Evolutionary conservation across 1,140 invertebrate species (phyloP).

Genomic region (Tetragnatha versicolor): DNA sequence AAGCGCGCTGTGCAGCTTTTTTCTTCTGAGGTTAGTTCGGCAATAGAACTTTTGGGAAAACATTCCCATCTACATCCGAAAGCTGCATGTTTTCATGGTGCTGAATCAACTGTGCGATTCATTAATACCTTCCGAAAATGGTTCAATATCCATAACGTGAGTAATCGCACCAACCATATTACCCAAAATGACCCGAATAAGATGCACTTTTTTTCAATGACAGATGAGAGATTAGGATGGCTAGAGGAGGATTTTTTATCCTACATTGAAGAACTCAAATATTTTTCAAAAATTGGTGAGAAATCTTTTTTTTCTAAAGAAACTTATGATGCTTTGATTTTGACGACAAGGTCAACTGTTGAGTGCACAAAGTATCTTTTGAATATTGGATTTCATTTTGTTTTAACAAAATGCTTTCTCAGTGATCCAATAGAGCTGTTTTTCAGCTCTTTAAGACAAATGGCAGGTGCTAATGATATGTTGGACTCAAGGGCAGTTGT

Average conservation of each 20-base stretch:
- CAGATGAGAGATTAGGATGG: no score
- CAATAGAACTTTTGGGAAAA: not conserved
- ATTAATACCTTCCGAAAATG: no score
- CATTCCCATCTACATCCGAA: no score
- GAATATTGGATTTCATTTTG: not conserved
- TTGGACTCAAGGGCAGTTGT: no score
- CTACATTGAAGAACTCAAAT: no score
- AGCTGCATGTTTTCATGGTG: not conserved
- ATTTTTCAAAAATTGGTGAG: no score
- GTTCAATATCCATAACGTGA: no score
- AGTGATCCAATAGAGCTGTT: not conserved
- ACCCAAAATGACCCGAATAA: no score
- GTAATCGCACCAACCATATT: no score
- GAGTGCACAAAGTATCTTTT: not conserved
- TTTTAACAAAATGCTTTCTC: not conserved
- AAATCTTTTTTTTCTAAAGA: not conserved
- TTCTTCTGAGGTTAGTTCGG: not conserved
- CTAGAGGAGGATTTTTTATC: no score
- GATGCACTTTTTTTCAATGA: no score
- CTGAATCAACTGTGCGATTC: not conserved
- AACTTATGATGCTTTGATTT: not conserved
- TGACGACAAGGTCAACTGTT: not conserved
- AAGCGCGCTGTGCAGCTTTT: not conserved
- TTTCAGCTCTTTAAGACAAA: not conserved
- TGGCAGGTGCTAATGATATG: not conserved